A percentile compares a stretch with the other conserved stretches of the same genome.
Conservation (phyloP, 2,797 vertebrate species). For the Spheniscus humboldti region DNA sequence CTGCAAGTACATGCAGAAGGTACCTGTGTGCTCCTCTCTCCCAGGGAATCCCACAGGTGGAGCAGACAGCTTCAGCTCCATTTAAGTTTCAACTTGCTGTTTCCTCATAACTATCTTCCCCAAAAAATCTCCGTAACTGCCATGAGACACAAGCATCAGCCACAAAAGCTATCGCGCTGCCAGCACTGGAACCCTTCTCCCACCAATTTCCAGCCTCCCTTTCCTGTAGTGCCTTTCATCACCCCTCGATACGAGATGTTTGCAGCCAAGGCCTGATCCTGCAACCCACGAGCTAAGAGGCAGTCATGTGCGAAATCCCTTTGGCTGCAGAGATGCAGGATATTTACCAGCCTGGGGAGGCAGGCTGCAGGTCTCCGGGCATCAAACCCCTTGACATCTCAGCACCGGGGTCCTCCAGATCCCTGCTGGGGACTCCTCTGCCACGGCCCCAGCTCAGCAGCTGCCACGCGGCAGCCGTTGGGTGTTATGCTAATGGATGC, state of each 20-base stretch:
- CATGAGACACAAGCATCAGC: accelerated
- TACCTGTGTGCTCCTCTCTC: neutral
- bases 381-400: neutral
- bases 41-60: neutral
- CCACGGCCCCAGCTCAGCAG: neutral
- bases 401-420: neutral
- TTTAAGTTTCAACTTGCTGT: accelerated
- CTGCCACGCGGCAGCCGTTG: neutral
- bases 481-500: constrained; percentile 53
- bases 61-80: neutral
- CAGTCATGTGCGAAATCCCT: accelerated
- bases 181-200: neutral
- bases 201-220: neutral
- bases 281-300: accelerated
- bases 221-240: neutral
- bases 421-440: neutral
- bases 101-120: neutral
- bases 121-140: neutral
- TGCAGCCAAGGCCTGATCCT: neutral
- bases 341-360: neutral
- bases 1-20: neutral
- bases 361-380: neutral
- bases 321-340: accelerated
- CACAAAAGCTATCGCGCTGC: neutral
- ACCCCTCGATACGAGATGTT: neutral